Conservation (phyloP, 1,140 invertebrate species). For the Neodiprion fabricii region DNA sequence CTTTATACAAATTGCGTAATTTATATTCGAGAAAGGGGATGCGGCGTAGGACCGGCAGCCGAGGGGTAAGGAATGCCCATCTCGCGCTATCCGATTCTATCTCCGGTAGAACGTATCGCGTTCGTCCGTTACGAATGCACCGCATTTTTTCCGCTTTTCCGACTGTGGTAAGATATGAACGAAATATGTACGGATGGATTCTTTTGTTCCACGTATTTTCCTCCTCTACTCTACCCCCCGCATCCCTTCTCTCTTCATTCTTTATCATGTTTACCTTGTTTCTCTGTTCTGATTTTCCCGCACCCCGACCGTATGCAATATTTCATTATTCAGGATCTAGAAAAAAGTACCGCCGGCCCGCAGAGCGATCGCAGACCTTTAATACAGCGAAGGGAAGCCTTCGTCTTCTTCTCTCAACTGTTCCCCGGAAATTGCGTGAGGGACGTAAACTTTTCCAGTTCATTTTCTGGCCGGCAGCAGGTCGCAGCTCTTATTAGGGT, state of each 20-base stretch:
- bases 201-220: neutral
- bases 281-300: too few species aligned
- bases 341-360: neutral
- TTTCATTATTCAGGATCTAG: too few species aligned
- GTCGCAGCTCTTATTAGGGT: neutral
- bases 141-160: slow-evolving; percentile 2
- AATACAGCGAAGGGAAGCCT: neutral
- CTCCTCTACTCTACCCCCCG: too few species aligned
- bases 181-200: neutral
- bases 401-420: neutral
- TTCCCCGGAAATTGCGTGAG: too few species aligned
- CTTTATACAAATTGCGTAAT: slow-evolving; percentile 7
- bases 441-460: neutral
- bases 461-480: neutral
- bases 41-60: neutral
- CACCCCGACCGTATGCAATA: too few species aligned
- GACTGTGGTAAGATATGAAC: neutral
- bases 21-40: neutral
- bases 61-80: neutral
- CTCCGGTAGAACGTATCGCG: neutral
- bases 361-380: neutral
- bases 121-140: slow-evolving; percentile 6
- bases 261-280: neutral
- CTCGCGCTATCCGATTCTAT: neutral
- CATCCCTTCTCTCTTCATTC: neutral